These are phyloP conservation scores for Drosophila anomelani DNA, from an alignment of 2,888 invertebrate species.

Conservation along the genomic window DNA sequence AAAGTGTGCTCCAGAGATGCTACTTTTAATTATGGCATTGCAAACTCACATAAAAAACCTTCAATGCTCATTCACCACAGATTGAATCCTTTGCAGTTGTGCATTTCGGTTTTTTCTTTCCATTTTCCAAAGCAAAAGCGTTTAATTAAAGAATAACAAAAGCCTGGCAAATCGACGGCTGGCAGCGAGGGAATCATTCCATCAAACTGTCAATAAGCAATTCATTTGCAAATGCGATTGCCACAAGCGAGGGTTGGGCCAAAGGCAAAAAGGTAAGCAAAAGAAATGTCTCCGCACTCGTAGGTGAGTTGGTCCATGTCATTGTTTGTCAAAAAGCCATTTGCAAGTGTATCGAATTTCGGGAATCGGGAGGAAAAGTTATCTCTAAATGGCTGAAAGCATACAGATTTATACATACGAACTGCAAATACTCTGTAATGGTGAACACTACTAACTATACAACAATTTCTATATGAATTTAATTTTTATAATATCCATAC, in stretches of 20 bases:
- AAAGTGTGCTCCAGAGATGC: conserved; percentile 19
- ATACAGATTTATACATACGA: conserved; percentile 7
- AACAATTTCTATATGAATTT: too few relatives aligned
- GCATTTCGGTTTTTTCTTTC: conserved; percentile 30
- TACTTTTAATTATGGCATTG: conserved; percentile 4
- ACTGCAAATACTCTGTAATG: conserved; percentile 9
- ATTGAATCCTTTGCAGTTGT: conserved; percentile 34
- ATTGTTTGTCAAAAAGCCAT: conserved; percentile 80
- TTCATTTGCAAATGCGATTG: conserved; percentile 77
- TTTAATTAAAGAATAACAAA: conserved; percentile 78
- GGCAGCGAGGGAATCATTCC: conserved; percentile 58
- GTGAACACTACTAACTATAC: too few relatives aligned
- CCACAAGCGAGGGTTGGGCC: conserved; percentile 47
- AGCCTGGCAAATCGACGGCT: conserved; percentile 42
- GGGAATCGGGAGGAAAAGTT: conserved; percentile 41
- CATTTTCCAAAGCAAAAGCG: conserved; percentile 19
- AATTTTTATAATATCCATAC: too few relatives aligned
- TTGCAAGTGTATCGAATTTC: conserved; percentile 73
- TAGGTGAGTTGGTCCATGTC: conserved; percentile 68
- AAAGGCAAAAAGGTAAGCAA: conserved; percentile 31
- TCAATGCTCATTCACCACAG: conserved; percentile 6
- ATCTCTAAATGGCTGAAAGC: conserved; percentile 3
- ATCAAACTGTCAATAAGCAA: conserved; percentile 81
- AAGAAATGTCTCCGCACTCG: conserved; percentile 52
- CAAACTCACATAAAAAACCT: background rate